These are phyloP conservation scores for Lucifuga dentata DNA, from an alignment of 2,113 vertebrate species.

Conservation along the genomic window DNA sequence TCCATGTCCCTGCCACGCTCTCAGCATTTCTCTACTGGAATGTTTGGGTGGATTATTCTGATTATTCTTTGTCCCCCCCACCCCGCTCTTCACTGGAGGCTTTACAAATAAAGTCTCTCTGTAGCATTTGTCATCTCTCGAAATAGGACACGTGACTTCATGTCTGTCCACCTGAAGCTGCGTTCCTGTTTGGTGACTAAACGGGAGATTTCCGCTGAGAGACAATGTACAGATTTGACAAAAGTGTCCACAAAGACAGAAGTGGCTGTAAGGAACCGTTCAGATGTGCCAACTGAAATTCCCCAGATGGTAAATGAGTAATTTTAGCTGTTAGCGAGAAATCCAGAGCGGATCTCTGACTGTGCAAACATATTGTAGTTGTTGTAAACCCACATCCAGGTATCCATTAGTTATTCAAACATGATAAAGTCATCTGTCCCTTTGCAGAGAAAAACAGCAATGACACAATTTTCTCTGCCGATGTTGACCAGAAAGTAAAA, in stretches of 20 bases:
- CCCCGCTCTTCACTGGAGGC: conserved; percentile 18
- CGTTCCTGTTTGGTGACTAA: conserved; percentile 17
- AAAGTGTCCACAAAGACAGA: background rate
- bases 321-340: too few relatives aligned
- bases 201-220: conserved; percentile 18
- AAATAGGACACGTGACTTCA: conserved; percentile 54
- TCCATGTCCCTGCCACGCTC: conserved; percentile 26
- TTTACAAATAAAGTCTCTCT: conserved; percentile 36
- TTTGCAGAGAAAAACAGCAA: too few relatives aligned
- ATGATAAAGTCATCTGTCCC: too few relatives aligned
- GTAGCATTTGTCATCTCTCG: conserved; percentile 57
- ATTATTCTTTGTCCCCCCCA: conserved; percentile 56
- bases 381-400: too few relatives aligned
- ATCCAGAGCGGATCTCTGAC: too few relatives aligned
- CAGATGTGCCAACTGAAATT: background rate
- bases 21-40: conserved; percentile 47
- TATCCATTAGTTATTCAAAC: too few relatives aligned
- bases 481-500: too few relatives aligned
- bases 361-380: too few relatives aligned
- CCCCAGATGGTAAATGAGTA: too few relatives aligned
- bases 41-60: conserved; percentile 34
- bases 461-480: too few relatives aligned
- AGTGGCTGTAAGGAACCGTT: background rate
- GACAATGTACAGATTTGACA: conserved; percentile 2
- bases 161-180: conserved; percentile 34